Evolutionary conservation across 2,888 invertebrate genomes (phyloP).

Genomic region (Vanessa cardui): DNA sequence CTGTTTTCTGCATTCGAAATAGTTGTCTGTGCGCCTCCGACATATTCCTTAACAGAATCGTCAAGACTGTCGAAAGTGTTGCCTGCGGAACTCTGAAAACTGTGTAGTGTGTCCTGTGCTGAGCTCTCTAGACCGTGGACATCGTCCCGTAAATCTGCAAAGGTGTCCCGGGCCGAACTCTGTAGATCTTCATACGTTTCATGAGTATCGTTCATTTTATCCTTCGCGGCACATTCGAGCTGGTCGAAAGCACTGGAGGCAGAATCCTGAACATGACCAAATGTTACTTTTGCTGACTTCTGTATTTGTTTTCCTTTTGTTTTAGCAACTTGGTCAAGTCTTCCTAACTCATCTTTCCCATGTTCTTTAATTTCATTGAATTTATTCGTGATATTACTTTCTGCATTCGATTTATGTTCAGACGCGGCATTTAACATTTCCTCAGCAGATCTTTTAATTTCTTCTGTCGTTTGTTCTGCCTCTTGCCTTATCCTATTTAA

Average conservation of each 20-base stretch:
- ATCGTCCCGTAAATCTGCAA: conserved; percentile 69
- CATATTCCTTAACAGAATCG: conserved; percentile 66
- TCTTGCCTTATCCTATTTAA: conserved; percentile 72
- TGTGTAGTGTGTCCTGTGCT: conserved; percentile 73
- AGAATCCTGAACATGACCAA: conserved; percentile 69
- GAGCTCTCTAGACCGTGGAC: conserved; percentile 69
- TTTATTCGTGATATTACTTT: conserved; percentile 55
- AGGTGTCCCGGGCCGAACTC: conserved; percentile 73
- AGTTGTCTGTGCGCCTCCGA: conserved; percentile 56
- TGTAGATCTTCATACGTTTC: conserved; percentile 74
- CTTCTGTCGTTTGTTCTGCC: conserved; percentile 72
- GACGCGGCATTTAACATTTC: conserved; percentile 65
- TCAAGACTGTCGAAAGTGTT: conserved; percentile 77
- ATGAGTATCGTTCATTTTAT: conserved; percentile 65
- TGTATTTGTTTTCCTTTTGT: conserved; percentile 57
- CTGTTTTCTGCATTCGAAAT: conserved; percentile 54
- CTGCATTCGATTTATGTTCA: conserved; percentile 61
- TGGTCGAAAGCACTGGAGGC: conserved; percentile 76
- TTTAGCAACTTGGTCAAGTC: conserved; percentile 54
- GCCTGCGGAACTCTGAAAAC: conserved; percentile 78
- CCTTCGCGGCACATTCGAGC: conserved; percentile 77
- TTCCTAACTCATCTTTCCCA: conserved; percentile 56
- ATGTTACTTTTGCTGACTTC: conserved; percentile 64
- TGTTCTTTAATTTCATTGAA: conserved; percentile 49
- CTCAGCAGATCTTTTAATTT: conserved; percentile 73